These are phyloP conservation scores for Syngnathus typhle DNA, from an alignment of 2,113 vertebrate genomes.

Conservation along the genomic window DNA sequence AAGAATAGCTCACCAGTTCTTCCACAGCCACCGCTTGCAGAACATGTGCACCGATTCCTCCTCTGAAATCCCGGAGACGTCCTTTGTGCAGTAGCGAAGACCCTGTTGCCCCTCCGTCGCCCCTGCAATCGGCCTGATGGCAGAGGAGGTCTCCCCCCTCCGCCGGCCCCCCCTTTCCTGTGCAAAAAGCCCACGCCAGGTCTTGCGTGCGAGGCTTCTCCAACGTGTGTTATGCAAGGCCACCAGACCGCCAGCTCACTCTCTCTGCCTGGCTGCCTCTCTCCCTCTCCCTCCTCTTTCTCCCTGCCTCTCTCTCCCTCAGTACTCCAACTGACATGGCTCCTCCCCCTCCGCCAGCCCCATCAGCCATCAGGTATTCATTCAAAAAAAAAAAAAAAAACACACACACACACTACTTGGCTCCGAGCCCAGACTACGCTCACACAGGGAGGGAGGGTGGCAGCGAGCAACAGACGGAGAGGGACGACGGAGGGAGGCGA, in stretches of 20 bases:
- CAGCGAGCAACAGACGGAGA: slow-evolving; percentile 25
- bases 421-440: slow-evolving; percentile 71
- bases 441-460: slow-evolving; percentile 51
- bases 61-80: slow-evolving; percentile 50
- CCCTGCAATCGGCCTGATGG: slow-evolving; percentile 42
- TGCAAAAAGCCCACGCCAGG: slow-evolving; percentile 66
- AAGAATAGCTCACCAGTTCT: slow-evolving; percentile 70
- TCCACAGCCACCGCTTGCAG: slow-evolving; percentile 64
- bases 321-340: slow-evolving; percentile 73
- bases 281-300: slow-evolving; percentile 26
- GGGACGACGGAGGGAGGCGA: slow-evolving; percentile 33
- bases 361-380: slow-evolving; percentile 93
- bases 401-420: slow-evolving; percentile 61
- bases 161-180: slow-evolving; percentile 65
- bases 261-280: slow-evolving; percentile 34
- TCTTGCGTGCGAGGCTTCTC: slow-evolving; percentile 68
- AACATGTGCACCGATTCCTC: slow-evolving; percentile 61
- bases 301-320: slow-evolving; percentile 57
- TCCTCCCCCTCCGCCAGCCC: slow-evolving; percentile 76
- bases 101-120: slow-evolving; percentile 33
- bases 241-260: slow-evolving; percentile 78
- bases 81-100: slow-evolving; percentile 54
- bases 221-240: slow-evolving; percentile 77
- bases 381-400: slow-evolving; percentile 75
- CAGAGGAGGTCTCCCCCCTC: slow-evolving; percentile 64